Evolutionary conservation across 2,113 vertebrate species (phyloP).

Genomic region (Orcinus orca): DNA sequence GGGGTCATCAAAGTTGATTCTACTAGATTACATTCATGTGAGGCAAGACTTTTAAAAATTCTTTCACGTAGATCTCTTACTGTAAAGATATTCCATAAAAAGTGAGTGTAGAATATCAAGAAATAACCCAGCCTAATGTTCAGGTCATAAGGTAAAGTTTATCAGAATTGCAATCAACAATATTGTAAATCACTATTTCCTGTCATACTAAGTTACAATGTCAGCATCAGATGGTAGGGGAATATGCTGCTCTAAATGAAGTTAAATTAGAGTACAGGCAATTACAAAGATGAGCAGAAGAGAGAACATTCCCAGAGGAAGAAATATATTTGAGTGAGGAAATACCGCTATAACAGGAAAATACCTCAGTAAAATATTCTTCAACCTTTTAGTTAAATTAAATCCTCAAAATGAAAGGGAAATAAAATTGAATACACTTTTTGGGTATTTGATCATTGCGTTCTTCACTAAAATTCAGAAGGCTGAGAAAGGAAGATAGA

Average conservation of each 20-base stretch:
- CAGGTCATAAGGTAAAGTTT: not conserved
- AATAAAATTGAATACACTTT: not conserved
- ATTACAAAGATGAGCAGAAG: not conserved
- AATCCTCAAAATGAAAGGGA: not conserved
- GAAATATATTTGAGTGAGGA: not conserved
- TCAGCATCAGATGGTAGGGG: not conserved
- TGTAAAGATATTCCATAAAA: not conserved
- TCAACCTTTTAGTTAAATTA: constrained; percentile 9
- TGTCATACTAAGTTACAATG: not conserved
- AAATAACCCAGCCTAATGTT: not conserved
- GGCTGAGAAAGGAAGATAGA: not conserved
- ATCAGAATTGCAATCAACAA: not conserved
- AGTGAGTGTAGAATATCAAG: not conserved
- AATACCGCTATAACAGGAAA: not conserved
- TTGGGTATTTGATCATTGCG: not conserved
- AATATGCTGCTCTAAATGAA: not conserved
- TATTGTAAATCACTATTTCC: not conserved
- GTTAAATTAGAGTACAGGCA: not conserved
- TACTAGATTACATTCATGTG: not conserved
- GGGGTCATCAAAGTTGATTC: not conserved
- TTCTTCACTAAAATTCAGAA: constrained; percentile 25
- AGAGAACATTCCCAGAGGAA: not conserved
- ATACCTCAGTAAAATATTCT: not conserved
- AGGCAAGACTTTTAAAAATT: not conserved
- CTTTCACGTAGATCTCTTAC: not conserved